phyloP scores from a whole-genome alignment of 2,888 invertebrate genomes.

The Tetanocera ferruginea region DNA sequence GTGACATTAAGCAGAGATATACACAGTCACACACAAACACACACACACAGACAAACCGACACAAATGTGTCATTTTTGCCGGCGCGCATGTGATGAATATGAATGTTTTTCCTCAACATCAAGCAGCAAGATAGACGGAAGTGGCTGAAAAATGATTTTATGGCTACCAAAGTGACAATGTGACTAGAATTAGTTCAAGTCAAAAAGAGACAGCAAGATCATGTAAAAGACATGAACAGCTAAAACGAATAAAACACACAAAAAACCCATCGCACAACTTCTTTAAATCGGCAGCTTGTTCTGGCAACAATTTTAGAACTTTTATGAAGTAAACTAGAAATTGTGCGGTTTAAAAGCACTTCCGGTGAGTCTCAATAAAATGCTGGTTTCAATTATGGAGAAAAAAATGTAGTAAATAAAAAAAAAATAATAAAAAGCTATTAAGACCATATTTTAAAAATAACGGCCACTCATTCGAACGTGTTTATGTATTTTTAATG shows the following conservation, averaged over 20 bases:
- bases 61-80: neutral
- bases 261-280: neutral
- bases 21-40: neutral
- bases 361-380: no score
- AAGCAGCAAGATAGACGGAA: conserved; percentile 43
- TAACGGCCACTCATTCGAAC: no score
- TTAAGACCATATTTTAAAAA: no score
- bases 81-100: conserved; percentile 52
- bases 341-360: no score
- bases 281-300: neutral
- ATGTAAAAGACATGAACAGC: neutral
- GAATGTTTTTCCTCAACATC: conserved; percentile 51
- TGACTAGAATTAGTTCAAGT: conserved; percentile 28
- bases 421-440: no score
- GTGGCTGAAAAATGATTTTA: conserved; percentile 42
- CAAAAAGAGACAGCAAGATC: neutral
- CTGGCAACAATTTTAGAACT: no score
- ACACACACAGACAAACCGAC: neutral
- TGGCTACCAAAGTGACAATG: conserved; percentile 35
- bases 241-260: neutral
- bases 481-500: conserved; percentile 12
- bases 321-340: no score
- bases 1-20: neutral
- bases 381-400: no score
- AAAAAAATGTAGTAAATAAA: no score